Percentiles rank a stretch among this genome's conserved stretches.
Conservation (phyloP, 2,113 vertebrate genomes). For the Hemicordylus capensis region DNA sequence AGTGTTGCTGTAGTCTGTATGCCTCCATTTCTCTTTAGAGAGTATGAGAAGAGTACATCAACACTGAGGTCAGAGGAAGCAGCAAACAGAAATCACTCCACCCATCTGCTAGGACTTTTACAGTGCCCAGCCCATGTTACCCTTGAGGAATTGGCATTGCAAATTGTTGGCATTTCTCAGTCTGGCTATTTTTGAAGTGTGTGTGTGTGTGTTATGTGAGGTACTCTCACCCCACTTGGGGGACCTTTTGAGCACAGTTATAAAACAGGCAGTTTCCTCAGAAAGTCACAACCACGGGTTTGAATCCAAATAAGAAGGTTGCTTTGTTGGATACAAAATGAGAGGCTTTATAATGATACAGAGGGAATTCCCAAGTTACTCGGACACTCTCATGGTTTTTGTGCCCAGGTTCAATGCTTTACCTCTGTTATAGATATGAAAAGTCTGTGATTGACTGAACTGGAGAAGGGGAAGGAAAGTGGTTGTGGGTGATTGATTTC, state of each 20-base stretch:
- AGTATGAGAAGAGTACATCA: neutral
- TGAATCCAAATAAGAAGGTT: too few species aligned
- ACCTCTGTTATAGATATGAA: too few species aligned
- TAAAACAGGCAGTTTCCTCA: neutral
- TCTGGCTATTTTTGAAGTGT: neutral
- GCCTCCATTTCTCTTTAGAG: neutral
- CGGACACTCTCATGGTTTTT: too few species aligned
- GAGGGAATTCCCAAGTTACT: too few species aligned
- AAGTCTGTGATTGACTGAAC: too few species aligned
- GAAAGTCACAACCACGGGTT: too few species aligned
- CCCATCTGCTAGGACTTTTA: slow-evolving; percentile 1
- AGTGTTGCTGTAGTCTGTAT: neutral
- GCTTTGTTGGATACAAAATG: too few species aligned
- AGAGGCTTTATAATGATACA: too few species aligned
- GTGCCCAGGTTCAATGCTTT: too few species aligned
- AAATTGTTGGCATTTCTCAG: neutral
- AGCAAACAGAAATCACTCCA: neutral
- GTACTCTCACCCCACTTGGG: neutral
- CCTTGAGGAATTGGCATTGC: neutral
- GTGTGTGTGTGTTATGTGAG: neutral
- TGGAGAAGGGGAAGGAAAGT: too few species aligned
- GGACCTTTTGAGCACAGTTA: neutral
- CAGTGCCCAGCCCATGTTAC: neutral
- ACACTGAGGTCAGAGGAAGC: neutral
- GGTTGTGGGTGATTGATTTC: too few species aligned